phyloP scores from a whole-genome alignment of 1,140 invertebrate genomes.

The Hylaeus volcanicus region DNA sequence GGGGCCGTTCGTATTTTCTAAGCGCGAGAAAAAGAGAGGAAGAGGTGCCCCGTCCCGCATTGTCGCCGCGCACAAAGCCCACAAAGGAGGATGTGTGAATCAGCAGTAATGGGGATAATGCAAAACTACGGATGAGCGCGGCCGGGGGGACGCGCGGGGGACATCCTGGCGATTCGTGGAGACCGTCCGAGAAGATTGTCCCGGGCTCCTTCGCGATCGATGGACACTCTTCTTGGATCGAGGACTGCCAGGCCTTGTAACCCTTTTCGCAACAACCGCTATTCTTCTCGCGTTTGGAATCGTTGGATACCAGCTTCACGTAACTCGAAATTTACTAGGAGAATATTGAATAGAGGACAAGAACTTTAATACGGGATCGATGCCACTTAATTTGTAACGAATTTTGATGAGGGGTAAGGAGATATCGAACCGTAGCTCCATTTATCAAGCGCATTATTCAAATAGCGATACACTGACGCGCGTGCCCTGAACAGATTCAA shows the following conservation, averaged over 20 bases:
- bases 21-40: constrained; percentile 60
- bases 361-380: too few species aligned
- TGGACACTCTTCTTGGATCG: constrained; percentile 7
- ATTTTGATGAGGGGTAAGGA: too few species aligned
- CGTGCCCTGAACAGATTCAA: too few species aligned
- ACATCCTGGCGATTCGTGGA: constrained; percentile 29
- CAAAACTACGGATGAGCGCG: constrained; percentile 69
- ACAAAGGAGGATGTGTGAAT: constrained; percentile 78
- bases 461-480: too few species aligned
- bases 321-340: too few species aligned
- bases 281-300: too few species aligned
- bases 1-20: constrained; percentile 61
- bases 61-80: constrained; percentile 73
- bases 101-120: constrained; percentile 79
- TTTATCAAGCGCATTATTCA: too few species aligned
- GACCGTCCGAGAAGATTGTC: constrained; percentile 37
- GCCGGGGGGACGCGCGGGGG: constrained; percentile 42
- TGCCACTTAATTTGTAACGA: too few species aligned
- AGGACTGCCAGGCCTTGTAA: constrained; percentile 6
- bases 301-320: too few species aligned
- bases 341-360: too few species aligned
- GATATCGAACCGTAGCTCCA: too few species aligned
- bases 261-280: constrained; percentile 2
- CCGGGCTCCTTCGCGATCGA: constrained; percentile 35
- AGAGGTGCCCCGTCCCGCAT: constrained; percentile 63